A percentile compares a stretch with the other conserved stretches of the same genome.
phyloP scores from a whole-genome alignment of 2,113 vertebrate genomes.

The human (Homo sapiens) region GRCh38 chr2:103837001-103837500 shows the following conservation, averaged over 20 bases:
- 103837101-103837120: background rate
- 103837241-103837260: background rate
- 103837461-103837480: background rate
- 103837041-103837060: background rate
- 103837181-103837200: background rate
- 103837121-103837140: background rate
- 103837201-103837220: background rate
- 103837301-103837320: background rate
- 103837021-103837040: background rate
- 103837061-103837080: fast-evolving
- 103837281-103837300: background rate
- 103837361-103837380: background rate
- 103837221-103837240: background rate
- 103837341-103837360: background rate
- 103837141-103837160: background rate
- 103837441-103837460: background rate
- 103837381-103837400: background rate
- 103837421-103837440: background rate
- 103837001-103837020: background rate
- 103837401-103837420: background rate
- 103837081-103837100: background rate
- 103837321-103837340: background rate
- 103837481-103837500: background rate
- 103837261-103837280: background rate
- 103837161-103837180: background rate